phyloP scores from a whole-genome alignment of 2,797 vertebrate genomes.

The Pangasius macronema region DNA sequence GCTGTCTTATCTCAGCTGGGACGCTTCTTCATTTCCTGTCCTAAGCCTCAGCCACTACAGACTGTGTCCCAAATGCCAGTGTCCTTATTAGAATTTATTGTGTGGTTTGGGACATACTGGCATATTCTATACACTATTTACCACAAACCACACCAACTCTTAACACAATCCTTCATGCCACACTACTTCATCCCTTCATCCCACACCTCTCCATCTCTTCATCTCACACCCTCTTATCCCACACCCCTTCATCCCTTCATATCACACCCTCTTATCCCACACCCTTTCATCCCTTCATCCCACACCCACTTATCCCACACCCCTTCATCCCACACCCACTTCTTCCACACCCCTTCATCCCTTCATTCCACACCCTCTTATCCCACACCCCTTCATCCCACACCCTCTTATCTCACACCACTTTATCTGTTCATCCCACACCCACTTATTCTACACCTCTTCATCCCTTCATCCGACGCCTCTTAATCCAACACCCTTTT shows the following conservation, averaged over 20 bases:
- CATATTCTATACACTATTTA: background rate
- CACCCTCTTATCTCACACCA: no score
- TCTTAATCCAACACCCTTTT: background rate
- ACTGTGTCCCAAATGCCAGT: constrained; percentile 4
- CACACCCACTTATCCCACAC: no score
- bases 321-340: background rate
- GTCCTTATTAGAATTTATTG: no score
- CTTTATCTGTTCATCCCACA: background rate
- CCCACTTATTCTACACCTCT: background rate
- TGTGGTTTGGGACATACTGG: background rate
- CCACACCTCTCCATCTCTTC: background rate
- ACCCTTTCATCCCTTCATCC: background rate
- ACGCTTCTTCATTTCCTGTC: constrained; percentile 42
- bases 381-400: background rate
- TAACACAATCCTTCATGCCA: background rate
- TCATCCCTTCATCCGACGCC: no score
- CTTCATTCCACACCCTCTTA: background rate
- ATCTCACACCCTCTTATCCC: background rate
- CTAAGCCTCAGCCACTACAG: background rate
- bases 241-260: background rate
- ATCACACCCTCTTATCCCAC: background rate
- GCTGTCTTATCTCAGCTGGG: constrained; percentile 39
- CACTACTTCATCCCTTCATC: background rate
- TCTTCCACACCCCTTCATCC: background rate
- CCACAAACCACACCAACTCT: background rate